phyloP scores from a whole-genome alignment of 2,888 invertebrate species.

The Nomada ruficornis region DNA sequence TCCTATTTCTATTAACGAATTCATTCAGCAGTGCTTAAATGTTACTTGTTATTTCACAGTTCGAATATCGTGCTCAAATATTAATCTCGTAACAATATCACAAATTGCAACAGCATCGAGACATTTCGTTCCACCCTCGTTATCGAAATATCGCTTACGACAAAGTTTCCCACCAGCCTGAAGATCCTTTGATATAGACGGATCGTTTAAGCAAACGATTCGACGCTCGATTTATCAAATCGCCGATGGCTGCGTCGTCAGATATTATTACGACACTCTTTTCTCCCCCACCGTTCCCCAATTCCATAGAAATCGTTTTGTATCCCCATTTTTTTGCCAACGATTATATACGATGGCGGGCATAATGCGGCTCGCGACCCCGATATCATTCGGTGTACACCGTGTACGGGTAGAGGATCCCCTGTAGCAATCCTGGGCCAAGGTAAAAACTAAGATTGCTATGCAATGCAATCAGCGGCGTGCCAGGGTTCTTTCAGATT shows the following conservation, averaged over 20 bases:
- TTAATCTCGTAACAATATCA: no score
- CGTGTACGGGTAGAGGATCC: neutral
- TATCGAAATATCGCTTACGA: neutral
- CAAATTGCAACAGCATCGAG: neutral
- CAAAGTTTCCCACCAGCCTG: neutral
- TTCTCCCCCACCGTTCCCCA: neutral
- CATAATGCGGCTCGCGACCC: conserved; percentile 73
- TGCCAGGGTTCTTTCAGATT: conserved; percentile 74
- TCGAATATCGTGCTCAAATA: no score
- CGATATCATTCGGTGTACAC: conserved; percentile 57
- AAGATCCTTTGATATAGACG: neutral
- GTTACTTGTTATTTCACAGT: neutral
- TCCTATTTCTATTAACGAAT: neutral
- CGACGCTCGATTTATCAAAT: conserved; percentile 66
- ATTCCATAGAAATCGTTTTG: conserved; percentile 18
- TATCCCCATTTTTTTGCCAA: conserved; percentile 50
- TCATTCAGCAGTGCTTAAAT: neutral
- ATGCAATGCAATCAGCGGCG: conserved; percentile 80
- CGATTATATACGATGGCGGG: conserved; percentile 73
- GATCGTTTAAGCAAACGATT: conserved; percentile 19
- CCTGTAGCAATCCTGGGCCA: conserved; percentile 72
- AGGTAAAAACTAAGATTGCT: conserved; percentile 82
- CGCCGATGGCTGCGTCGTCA: conserved; percentile 35
- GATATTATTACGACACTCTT: conserved; percentile 61
- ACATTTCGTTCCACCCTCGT: neutral